Base-by-base conservation (phyloP, 92 coral and sea anemone species). In the Heliopora coerulea region DNA sequence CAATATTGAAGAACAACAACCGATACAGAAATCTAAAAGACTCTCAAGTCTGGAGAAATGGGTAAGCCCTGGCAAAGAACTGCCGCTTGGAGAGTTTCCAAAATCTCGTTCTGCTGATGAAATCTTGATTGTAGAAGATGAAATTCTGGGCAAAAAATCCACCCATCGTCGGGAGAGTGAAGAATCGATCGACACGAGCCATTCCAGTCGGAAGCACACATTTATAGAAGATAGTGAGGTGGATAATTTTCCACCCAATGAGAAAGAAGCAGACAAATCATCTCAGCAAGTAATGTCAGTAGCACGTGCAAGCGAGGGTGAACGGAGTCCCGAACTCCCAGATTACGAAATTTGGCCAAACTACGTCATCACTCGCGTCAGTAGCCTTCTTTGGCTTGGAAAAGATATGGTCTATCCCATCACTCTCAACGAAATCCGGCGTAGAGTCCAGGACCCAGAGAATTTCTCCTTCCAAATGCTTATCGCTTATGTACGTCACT, bases 391-490 rank as follows among this genome's bases (percentile, higher is more conserved):
- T 8, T 50, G 77, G 77, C 52, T 70, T 3, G 77, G 39, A 19
- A 70, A 54, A 54, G 77, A 70, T 14, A 26, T 70, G 2, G 63
- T 70, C 0, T 70, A 70, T 31, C 77, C 77, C 8, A 37, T 70
- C 29, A 70, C 63, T 6, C n/a, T 70, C 0, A 63, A 70, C 1
- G 77, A 70, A 32, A 54, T 70, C 33, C 60, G 63, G 8, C 62
- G 77, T 27, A 21, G 77, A 9, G 41, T 70, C 54, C 62, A 70
- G 25, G 77, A 52, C 33, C 77, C 77, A 5, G 77, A 70, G 50
- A 70, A 70, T 34, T 70, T 70, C 50, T 70, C 77, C 11, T 70
- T 70, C 37, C 77, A 70, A 70, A 70, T 70, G 77, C 77, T 70
- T 12, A 70, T 70, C 48, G 77, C 77, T 0, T 70, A 70, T 23